Percentiles rank a stretch among this genome's conserved stretches.
phyloP scores from a whole-genome alignment of 2,888 invertebrate species.

The Gymnocheta viridis region DNA sequence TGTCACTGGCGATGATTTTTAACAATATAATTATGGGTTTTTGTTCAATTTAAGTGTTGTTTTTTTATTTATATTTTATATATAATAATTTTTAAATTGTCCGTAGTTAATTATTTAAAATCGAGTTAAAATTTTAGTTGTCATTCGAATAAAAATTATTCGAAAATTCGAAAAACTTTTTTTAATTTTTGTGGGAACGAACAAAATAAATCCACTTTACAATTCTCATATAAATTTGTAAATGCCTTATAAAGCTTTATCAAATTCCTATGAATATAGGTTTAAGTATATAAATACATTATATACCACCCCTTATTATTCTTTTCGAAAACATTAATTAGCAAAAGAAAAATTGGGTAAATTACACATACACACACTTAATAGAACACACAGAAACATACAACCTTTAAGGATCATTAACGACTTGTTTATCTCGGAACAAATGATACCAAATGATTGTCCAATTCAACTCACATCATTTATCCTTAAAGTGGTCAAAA shows the following conservation, averaged over 20 bases:
- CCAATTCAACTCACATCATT: conserved; percentile 43
- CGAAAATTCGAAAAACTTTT: too few relatives aligned
- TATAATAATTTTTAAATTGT: conserved; percentile 25
- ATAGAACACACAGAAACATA: background rate
- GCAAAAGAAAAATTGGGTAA: background rate
- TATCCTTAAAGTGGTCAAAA: conserved; percentile 26
- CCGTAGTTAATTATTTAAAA: conserved; percentile 13
- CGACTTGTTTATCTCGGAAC: conserved; percentile 61
- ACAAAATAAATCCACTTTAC: too few relatives aligned
- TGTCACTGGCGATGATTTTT: conserved; percentile 66
- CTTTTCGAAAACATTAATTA: conserved; percentile 44
- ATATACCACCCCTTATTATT: background rate
- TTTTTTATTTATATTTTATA: conserved; percentile 8
- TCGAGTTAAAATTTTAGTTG: conserved; percentile 1
- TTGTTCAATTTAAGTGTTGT: background rate
- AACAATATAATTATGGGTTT: conserved; percentile 61
- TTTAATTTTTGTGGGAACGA: too few relatives aligned
- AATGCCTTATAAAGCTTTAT: background rate
- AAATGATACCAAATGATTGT: conserved; percentile 64
- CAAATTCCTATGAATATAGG: background rate
- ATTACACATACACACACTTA: background rate
- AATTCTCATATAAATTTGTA: too few relatives aligned
- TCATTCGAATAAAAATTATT: too few relatives aligned
- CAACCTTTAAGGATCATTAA: conserved; percentile 66
- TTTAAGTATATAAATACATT: background rate